A percentile compares a stretch with the other conserved stretches of the same genome.
Conservation (phyloP, 2,888 invertebrate genomes). For the Esperia sulphurella region DNA sequence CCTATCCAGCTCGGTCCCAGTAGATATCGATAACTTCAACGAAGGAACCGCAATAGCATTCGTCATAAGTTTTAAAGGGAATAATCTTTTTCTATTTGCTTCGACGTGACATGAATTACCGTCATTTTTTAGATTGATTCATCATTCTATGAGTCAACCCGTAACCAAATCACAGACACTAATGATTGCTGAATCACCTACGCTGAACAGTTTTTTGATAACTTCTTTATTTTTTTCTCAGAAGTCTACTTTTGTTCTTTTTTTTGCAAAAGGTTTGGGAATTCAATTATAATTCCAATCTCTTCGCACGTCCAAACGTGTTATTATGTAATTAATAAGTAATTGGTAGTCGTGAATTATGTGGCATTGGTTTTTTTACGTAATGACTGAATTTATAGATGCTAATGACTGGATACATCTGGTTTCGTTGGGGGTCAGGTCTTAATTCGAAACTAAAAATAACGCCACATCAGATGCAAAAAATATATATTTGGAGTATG, state of each 20-base stretch:
- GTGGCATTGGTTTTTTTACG: slow-evolving; percentile 24
- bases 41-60: no score
- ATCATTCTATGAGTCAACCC: not conserved
- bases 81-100: no score
- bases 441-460: no score
- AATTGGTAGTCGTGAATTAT: slow-evolving; percentile 31
- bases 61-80: no score
- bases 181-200: not conserved
- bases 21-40: no score
- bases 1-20: no score
- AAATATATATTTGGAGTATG: no score
- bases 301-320: slow-evolving; percentile 1
- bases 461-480: no score
- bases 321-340: slow-evolving; percentile 17
- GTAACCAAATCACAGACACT: not conserved
- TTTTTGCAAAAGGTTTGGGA: slow-evolving; percentile 3
- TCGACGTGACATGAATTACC: no score
- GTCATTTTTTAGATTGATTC: not conserved
- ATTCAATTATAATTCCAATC: slow-evolving; percentile 1
- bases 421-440: no score
- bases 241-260: not conserved
- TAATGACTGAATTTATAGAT: not conserved
- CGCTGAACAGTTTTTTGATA: not conserved
- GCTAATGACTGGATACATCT: no score
- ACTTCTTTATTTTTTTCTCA: not conserved